Evolutionary conservation across 2,113 vertebrate species (phyloP).

Genomic region (Ctenodactylus gundi): DNA sequence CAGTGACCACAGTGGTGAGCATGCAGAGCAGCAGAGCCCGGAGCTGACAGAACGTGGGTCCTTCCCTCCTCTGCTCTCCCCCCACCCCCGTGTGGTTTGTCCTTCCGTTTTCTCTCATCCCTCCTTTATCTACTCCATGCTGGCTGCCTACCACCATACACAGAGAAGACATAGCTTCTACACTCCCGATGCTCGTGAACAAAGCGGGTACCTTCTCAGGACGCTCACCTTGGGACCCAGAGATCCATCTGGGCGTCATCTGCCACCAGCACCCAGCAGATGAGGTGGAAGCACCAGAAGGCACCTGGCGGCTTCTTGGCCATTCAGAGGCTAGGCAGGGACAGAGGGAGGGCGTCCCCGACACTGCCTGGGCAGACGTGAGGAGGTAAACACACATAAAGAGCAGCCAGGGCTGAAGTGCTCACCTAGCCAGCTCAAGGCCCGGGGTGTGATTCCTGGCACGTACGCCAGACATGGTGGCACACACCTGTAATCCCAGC

Average conservation of each 20-base stretch:
- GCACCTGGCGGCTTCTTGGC: rapidly evolving
- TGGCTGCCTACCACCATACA: neutral
- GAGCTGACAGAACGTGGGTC: neutral
- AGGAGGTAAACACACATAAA: too few species aligned
- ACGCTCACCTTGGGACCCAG: neutral
- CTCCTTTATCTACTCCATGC: neutral
- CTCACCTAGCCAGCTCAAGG: too few species aligned
- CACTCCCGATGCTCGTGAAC: neutral
- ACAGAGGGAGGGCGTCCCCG: neutral
- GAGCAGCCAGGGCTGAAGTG: too few species aligned
- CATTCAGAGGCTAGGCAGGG: neutral
- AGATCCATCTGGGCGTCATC: neutral
- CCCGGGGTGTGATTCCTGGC: too few species aligned
- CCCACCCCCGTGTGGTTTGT: too few species aligned
- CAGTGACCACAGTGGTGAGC: neutral
- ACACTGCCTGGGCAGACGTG: neutral
- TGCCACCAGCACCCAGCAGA: neutral
- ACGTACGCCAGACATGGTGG: too few species aligned
- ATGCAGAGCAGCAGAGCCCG: neutral
- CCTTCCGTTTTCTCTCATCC: neutral
- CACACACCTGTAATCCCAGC: too few species aligned
- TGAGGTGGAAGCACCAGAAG: neutral
- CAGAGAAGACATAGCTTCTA: neutral
- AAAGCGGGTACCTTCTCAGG: neutral
- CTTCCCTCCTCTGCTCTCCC: neutral